Percentiles rank a stretch among this genome's conserved stretches.
These are phyloP conservation scores for Rhinoptilus africanus DNA, from an alignment of 2,113 vertebrate genomes.

Conservation along the genomic window DNA sequence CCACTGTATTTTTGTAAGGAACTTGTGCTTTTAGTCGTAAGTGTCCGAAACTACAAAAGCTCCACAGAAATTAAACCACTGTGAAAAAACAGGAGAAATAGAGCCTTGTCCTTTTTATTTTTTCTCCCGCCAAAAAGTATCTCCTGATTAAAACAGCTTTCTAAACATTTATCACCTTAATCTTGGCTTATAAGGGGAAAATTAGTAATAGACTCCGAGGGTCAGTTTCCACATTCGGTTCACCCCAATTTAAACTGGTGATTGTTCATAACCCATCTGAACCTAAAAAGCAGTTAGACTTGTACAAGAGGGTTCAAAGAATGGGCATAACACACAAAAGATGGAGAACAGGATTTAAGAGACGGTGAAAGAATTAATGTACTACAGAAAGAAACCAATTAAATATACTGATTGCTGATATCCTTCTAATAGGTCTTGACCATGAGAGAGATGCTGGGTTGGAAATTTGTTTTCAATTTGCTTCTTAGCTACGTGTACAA, in stretches of 20 bases:
- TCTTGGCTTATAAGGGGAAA: background rate
- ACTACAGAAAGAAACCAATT: background rate
- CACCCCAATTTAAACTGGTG: background rate
- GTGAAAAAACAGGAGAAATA: background rate
- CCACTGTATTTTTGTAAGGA: background rate
- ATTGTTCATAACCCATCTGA: background rate
- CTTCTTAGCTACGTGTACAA: background rate
- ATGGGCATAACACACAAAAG: background rate
- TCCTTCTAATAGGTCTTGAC: background rate
- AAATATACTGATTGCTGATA: background rate
- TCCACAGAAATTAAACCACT: background rate
- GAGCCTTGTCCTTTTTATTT: background rate
- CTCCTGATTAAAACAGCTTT: background rate
- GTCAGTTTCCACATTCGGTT: background rate
- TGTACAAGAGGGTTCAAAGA: background rate
- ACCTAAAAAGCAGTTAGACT: background rate
- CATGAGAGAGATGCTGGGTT: background rate
- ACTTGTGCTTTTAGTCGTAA: background rate
- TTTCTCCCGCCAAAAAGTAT: fast-evolving
- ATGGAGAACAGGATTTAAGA: background rate
- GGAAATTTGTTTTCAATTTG: background rate
- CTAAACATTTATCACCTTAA: background rate
- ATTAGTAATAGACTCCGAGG: background rate
- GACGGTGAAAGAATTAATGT: background rate
- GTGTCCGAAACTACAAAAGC: background rate